Percentiles rank a stretch among this genome's conserved stretches.
phyloP scores from a whole-genome alignment of 2,113 vertebrate genomes.

The Ceyx margarethae region DNA sequence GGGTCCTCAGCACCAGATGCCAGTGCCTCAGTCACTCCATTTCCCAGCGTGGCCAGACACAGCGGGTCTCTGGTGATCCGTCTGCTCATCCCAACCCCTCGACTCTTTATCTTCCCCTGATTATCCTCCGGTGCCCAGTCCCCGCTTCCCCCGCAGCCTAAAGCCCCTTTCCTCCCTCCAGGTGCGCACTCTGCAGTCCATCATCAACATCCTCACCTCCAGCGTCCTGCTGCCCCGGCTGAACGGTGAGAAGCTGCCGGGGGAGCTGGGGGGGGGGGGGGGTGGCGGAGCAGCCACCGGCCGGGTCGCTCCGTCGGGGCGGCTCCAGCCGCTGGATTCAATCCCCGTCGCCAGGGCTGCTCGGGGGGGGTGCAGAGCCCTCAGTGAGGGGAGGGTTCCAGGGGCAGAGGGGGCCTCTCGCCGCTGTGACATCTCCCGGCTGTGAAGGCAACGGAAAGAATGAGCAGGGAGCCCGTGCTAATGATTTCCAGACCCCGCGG shows the following conservation, averaged over 20 bases:
- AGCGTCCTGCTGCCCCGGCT: conserved; percentile 1
- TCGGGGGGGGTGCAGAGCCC: background rate
- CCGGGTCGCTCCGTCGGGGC: fast-evolving
- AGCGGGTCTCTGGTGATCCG: fast-evolving
- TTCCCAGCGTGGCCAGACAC: background rate
- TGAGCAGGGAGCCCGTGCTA: background rate
- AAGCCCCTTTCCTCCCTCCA: background rate
- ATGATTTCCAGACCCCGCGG: background rate
- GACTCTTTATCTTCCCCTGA: background rate
- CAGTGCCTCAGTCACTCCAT: fast-evolving
- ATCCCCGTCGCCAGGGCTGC: background rate
- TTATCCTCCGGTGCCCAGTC: background rate
- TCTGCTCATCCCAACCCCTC: background rate
- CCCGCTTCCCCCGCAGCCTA: fast-evolving
- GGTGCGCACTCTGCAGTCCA: conserved; percentile 56
- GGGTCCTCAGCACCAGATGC: background rate
- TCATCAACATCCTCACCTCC: conserved; percentile 55
- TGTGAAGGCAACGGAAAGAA: conserved; percentile 1
- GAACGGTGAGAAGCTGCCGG: conserved; percentile 64
- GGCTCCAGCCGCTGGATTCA: background rate
- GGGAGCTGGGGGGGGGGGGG: no score
- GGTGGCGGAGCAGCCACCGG: fast-evolving
- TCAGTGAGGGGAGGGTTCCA: background rate
- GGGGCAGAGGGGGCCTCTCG: background rate
- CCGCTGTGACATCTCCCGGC: background rate